These are phyloP conservation scores for Phaethornis superciliosus DNA, from an alignment of 2,113 vertebrate species.

Conservation along the genomic window DNA sequence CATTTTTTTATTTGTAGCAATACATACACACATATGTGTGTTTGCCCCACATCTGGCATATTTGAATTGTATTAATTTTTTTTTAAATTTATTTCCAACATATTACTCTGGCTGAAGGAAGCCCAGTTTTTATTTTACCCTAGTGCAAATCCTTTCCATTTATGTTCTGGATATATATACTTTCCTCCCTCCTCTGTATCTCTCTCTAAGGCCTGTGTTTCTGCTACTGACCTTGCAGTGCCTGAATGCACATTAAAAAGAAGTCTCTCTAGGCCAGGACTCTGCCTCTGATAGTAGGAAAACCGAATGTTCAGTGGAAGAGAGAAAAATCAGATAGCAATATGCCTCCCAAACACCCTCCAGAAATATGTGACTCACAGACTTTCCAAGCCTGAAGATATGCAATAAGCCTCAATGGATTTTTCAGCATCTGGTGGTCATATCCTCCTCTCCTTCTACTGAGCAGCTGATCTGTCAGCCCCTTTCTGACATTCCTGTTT, in stretches of 20 bases:
- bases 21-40: not conserved
- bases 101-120: not conserved
- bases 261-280: not conserved
- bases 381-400: not conserved
- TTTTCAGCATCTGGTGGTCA: not conserved
- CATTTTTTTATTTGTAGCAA: not conserved
- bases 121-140: not conserved
- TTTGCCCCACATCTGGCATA: not conserved
- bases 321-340: not conserved
- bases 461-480: not conserved
- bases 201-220: not conserved
- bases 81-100: not conserved
- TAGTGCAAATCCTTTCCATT: not conserved
- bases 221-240: not conserved
- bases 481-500: not conserved
- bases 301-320: not conserved
- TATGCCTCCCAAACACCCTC: not conserved
- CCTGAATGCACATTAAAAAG: not conserved
- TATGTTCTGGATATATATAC: not conserved
- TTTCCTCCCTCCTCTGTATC: not conserved
- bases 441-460: not conserved
- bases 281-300: not conserved
- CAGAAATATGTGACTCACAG: not conserved
- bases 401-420: not conserved
- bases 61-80: not conserved